Base-by-base conservation (phyloP, 2,113 vertebrate species). In the Lucifuga dentata region DNA sequence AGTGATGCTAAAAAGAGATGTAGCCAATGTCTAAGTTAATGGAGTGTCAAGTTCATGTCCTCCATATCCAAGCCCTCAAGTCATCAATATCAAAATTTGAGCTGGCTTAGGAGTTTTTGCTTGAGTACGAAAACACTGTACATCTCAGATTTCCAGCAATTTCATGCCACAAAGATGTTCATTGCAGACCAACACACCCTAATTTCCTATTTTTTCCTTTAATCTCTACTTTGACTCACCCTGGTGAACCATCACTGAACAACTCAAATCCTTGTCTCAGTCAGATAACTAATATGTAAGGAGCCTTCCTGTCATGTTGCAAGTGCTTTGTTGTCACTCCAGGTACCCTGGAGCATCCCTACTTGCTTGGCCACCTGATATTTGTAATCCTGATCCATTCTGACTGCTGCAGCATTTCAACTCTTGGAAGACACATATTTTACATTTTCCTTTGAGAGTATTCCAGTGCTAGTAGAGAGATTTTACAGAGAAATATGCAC, bases 171-270 rank as follows among this genome's bases (percentile, higher is more conserved):
- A n/a, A 50, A 65, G 65, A 52, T 5, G 9, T 48, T 53, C 5
- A 36, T 35, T 44, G 56, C 65, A 72, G 39, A 26, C n/a, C n/a
- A 43, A 49, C 49, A 52, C 3, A 41, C 52, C 19, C 26, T 61
- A 24, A 26, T 26, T 10, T 63, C 41, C 0, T 2, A 39, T 72
- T 8, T 45, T 20, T 3, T 17, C 43, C 60, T 71, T 72, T 76
- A 76, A 76, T 78, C 52, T 80, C 59, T 71, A 39, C 61, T 67
- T 48, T 51, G 59, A 17, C 78, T 63, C 68, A 74, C 41, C 11
- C 26, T 62, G 62, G 21, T 72, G 59, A 73, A 41, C 68, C 55
- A 72, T 88, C 89, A 84, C 8, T 86, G 84, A 81, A 17, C 43
- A 53, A 15, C 57, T 73, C 55, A 72, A 65, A 81, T 56, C 68